Evolutionary conservation across 2,113 vertebrate species (phyloP), one percentile per base, ranked within the genome.

Genomic region (Lethenteron camtschaticum): DNA sequence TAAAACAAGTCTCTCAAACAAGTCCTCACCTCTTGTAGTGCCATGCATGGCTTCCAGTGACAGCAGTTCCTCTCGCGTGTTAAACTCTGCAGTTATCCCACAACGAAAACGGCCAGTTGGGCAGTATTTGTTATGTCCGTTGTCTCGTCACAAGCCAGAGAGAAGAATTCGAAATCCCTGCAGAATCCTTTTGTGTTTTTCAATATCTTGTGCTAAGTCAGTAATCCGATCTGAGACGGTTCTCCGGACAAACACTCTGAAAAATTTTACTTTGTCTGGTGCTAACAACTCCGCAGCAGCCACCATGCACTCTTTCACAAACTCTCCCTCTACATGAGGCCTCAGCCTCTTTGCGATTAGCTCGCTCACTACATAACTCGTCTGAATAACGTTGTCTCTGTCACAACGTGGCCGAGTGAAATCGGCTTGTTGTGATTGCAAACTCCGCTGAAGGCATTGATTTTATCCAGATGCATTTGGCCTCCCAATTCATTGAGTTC

Each of bases 281-380:
- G 73, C 69, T 57, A 73, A 55, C 69, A 73, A 57, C 63, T 20
- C 68, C 56, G 70, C 70, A 70, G 73, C 56, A 10, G 56, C 20
- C n/a, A 74, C 24, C 11, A 73, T 68, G 69, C 74, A 74, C 68
- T 73, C 72, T 57, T 71, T 72, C 11, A 71, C 73, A 69, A 72
- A 75, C 41, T 66, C 63, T 66, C 63, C 63, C 20, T 66, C 63
- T 66, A 20, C n/a, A 66, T 66, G 63, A n/a, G 68, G 68, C 58
- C 55, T 75, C 12, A 74, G 73, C 63, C 74, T 74, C 57, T 75
- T 75, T 9, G 60, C 20, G 56, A 69, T 75, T 69, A 71, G 63
- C 71, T 75, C 71, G 12, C 71, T 75, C 71, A 75, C 70, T 24
- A 71, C 57, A 75, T 68, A 72, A 74, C 74, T 74, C 20, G 70